Evolutionary conservation across 1,140 invertebrate genomes (phyloP).

Genomic region (Drosophila ambigua): DNA sequence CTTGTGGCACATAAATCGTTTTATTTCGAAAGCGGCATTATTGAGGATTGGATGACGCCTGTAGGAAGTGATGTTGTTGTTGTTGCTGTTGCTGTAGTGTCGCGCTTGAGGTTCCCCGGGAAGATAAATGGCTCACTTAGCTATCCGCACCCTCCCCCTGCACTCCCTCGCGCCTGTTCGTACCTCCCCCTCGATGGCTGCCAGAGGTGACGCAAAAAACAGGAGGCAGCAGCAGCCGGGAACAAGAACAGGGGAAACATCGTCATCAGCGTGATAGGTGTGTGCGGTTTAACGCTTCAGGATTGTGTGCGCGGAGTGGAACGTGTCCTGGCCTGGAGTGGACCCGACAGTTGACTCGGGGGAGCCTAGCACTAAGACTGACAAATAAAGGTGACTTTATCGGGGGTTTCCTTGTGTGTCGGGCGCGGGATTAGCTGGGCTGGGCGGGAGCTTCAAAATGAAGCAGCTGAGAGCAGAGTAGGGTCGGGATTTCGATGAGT

Average conservation of each 20-base stretch:
- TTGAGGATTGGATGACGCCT: slow-evolving; percentile 80
- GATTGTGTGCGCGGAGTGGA: slow-evolving; percentile 48
- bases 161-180: background rate
- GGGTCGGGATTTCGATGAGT: background rate
- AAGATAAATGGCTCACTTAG: slow-evolving; percentile 84
- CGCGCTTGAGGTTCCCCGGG: slow-evolving; percentile 76
- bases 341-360: slow-evolving; percentile 49
- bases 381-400: slow-evolving; percentile 81
- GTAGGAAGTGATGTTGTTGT: slow-evolving; percentile 65
- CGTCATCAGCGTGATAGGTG: slow-evolving; percentile 64
- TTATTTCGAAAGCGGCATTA: slow-evolving; percentile 73
- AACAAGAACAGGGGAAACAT: slow-evolving; percentile 30
- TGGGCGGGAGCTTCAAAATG: background rate
- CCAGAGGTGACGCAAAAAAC: slow-evolving; percentile 40
- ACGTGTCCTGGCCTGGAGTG: slow-evolving; percentile 42
- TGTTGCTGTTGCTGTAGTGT: slow-evolving; percentile 61
- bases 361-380: slow-evolving; percentile 61
- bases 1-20: slow-evolving; percentile 79
- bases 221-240: slow-evolving; percentile 25
- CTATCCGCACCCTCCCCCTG: slow-evolving; percentile 34
- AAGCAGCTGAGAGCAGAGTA: slow-evolving; percentile 1
- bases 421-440: slow-evolving; percentile 39
- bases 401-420: slow-evolving; percentile 23
- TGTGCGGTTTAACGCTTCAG: slow-evolving; percentile 78
- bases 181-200: slow-evolving; percentile 2